Percentiles rank a stretch among this genome's conserved stretches.
These are phyloP conservation scores for Hippocampus mohnikei DNA, from an alignment of 2,113 vertebrate species.

Conservation along the genomic window DNA sequence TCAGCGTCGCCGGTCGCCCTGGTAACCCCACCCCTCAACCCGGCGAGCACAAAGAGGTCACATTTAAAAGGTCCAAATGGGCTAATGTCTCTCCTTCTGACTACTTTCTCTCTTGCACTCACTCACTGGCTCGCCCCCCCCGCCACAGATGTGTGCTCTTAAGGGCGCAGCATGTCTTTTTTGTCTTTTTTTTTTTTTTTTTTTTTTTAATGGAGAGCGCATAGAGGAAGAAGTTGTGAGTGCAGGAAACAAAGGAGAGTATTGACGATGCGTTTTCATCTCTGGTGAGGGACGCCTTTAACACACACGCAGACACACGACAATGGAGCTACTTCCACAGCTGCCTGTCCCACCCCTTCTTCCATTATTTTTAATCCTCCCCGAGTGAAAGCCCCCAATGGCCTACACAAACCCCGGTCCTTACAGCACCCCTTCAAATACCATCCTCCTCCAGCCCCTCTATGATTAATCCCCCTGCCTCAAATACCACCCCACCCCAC, in stretches of 20 bases:
- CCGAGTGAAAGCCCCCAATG: constrained; percentile 61
- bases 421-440: neutral
- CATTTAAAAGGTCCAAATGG: constrained; percentile 56
- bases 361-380: constrained; percentile 72
- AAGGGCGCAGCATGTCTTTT: constrained; percentile 48
- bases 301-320: constrained; percentile 23
- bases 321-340: constrained; percentile 66
- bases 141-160: constrained; percentile 33
- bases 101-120: constrained; percentile 3
- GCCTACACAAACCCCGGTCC: constrained; percentile 4
- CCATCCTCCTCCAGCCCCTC: constrained; percentile 5
- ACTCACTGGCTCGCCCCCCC: neutral
- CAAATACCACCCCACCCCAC: neutral
- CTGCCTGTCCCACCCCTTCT: constrained; percentile 58
- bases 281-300: constrained; percentile 2
- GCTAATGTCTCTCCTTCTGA: constrained; percentile 43
- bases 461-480: constrained; percentile 23
- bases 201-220: constrained; percentile 13
- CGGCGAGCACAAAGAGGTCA: constrained; percentile 55
- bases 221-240: constrained; percentile 54
- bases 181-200: constrained; percentile 19
- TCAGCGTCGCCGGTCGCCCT: constrained; percentile 51
- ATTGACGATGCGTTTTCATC: constrained; percentile 24
- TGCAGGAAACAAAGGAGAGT: constrained; percentile 57
- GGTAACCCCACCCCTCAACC: constrained; percentile 40